A percentile compares a stretch with the other conserved stretches of the same genome.
These are phyloP conservation scores for Sinonovacula constricta DNA, from an alignment of 1,140 invertebrate species.

Conservation along the genomic window DNA sequence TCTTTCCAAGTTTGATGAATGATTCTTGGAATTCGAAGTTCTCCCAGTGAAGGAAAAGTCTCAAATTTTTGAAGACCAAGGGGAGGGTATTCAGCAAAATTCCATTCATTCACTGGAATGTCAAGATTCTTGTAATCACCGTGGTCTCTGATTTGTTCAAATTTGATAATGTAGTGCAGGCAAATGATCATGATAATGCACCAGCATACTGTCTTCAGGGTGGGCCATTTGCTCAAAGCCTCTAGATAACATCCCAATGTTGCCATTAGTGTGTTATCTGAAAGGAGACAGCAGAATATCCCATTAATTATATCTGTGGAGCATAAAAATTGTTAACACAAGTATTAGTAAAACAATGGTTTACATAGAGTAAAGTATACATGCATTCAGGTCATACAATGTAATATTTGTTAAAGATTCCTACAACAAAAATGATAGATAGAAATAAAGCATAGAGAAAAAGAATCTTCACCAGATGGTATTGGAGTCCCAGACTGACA, in stretches of 20 bases:
- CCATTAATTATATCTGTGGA: no score
- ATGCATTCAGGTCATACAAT: no score
- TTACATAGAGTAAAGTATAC: no score
- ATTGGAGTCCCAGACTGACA: no score
- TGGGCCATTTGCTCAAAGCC: slow-evolving; percentile 28
- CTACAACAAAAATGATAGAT: no score
- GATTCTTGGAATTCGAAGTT: slow-evolving; percentile 68
- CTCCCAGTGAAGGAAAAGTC: slow-evolving; percentile 58
- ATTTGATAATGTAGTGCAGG: slow-evolving; percentile 67
- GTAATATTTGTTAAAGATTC: no score
- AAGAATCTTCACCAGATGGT: no score
- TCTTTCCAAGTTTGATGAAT: slow-evolving; percentile 77
- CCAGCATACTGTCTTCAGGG: slow-evolving; percentile 52
- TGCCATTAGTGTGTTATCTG: no score
- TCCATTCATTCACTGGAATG: slow-evolving; percentile 56
- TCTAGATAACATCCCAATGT: slow-evolving; percentile 11
- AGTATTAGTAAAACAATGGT: no score
- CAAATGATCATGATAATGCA: slow-evolving; percentile 35
- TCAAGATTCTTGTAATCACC: slow-evolving; percentile 61
- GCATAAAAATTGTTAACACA: no score
- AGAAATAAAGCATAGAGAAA: no score
- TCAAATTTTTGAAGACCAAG: slow-evolving; percentile 48
- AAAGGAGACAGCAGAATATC: no score
- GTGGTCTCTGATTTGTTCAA: slow-evolving; percentile 65
- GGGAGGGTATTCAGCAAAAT: slow-evolving; percentile 28